These are phyloP conservation scores for Lycia hirtaria DNA, from an alignment of 2,888 invertebrate species.

Conservation along the genomic window DNA sequence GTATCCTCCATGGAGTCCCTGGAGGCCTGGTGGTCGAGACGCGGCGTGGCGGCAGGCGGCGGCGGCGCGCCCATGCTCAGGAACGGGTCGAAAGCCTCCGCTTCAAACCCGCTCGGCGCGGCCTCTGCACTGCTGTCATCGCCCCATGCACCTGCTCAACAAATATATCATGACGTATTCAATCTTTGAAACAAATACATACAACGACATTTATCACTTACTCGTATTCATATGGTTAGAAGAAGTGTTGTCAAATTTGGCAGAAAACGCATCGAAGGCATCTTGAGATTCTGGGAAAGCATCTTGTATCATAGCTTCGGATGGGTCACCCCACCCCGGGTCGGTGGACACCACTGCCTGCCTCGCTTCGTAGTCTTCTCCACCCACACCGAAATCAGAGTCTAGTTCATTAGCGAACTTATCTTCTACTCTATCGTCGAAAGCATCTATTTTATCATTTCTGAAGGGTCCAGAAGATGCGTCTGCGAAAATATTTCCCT, in stretches of 20 bases:
- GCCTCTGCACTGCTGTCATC: conserved; percentile 59
- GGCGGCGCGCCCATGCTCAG: conserved; percentile 92
- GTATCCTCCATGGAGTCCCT: conserved; percentile 92
- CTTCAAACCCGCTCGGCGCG: conserved; percentile 86
- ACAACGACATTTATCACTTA: conserved; percentile 42
- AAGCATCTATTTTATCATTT: conserved; percentile 38
- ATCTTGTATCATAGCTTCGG: conserved; percentile 65
- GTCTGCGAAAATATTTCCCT: conserved; percentile 50
- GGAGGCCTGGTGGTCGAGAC: conserved; percentile 86
- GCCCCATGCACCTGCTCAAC: conserved; percentile 68
- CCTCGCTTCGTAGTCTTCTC: conserved; percentile 41
- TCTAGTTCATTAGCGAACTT: conserved; percentile 26
- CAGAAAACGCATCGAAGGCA: conserved; percentile 94
- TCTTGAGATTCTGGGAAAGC: conserved; percentile 70
- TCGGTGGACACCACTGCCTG: conserved; percentile 48
- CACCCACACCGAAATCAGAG: conserved; percentile 14
- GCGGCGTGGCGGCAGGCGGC: conserved; percentile 88
- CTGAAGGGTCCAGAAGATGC: conserved; percentile 42
- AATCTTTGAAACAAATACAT: neutral
- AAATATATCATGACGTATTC: neutral
- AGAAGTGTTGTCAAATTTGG: conserved; percentile 92
- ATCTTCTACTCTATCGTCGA: conserved; percentile 31
- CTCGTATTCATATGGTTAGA: conserved; percentile 66
- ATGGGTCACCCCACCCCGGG: conserved; percentile 56
- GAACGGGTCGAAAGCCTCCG: conserved; percentile 92